Evolutionary conservation across 2,888 invertebrate species (phyloP).

Genomic region (Morinoia aosen): DNA sequence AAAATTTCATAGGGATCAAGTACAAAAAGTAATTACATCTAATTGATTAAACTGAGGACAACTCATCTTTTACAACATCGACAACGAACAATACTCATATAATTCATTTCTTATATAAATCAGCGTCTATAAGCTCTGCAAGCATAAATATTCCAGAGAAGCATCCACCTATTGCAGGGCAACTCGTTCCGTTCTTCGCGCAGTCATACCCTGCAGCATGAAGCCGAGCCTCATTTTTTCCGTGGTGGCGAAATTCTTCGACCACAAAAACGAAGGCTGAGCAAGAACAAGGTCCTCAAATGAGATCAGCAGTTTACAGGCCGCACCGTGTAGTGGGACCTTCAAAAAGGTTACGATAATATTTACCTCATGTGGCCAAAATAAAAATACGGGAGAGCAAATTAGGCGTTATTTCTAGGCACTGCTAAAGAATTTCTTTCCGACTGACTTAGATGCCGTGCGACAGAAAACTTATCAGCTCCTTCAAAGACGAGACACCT

Average conservation of each 20-base stretch:
- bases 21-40: too few relatives aligned
- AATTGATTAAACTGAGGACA: neutral
- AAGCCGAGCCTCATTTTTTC: neutral
- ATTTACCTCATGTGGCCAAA: neutral
- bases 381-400: neutral
- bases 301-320: neutral
- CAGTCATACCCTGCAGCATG: neutral
- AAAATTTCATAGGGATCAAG: too few relatives aligned
- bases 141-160: neutral
- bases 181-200: too few relatives aligned
- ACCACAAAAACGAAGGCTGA: neutral
- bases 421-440: neutral
- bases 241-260: neutral
- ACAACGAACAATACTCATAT: neutral
- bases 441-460: neutral
- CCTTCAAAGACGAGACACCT: neutral
- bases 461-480: neutral
- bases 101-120: neutral
- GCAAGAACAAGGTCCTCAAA: neutral
- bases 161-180: too few relatives aligned
- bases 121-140: neutral
- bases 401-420: neutral
- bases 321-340: neutral
- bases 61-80: neutral
- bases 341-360: neutral